A percentile compares a stretch with the other conserved stretches of the same genome.
Evolutionary conservation across 2,888 invertebrate species (phyloP).

Genomic region (Pantelozetes paolii): DNA sequence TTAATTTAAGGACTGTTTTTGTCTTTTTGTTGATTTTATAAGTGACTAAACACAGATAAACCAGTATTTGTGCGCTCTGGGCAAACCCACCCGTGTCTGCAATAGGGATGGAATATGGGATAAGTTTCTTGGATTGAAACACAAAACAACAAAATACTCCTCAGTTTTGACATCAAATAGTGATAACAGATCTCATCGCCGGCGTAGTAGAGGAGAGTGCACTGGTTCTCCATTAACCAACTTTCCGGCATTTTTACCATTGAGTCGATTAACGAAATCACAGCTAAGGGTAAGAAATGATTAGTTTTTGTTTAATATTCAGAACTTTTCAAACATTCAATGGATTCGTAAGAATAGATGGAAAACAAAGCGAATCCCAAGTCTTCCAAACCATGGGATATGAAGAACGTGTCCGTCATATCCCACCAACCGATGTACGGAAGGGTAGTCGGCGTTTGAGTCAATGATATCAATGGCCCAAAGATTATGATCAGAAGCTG

Average conservation of each 20-base stretch:
- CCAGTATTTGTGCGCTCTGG: background rate
- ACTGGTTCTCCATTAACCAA: conserved; percentile 1
- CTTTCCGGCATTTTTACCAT: background rate
- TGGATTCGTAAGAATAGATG: no score
- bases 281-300: background rate
- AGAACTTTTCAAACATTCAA: background rate
- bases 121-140: background rate
- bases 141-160: background rate
- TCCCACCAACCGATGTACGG: conserved; percentile 41
- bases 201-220: background rate
- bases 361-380: conserved; percentile 21
- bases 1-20: background rate
- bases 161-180: background rate
- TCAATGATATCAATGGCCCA: conserved; percentile 31
- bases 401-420: conserved; percentile 36
- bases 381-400: conserved; percentile 12
- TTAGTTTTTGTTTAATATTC: background rate
- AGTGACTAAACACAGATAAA: background rate
- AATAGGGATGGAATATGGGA: no score
- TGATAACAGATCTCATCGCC: background rate
- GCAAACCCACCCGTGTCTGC: background rate
- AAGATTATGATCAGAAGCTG: conserved; percentile 30
- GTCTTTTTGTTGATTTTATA: background rate
- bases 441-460: background rate
- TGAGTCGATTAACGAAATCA: background rate